Evolutionary conservation across 2,113 vertebrate species (phyloP), one percentile per base, ranked within the genome.

Genomic region (Thalassarche chlororhynchos): DNA sequence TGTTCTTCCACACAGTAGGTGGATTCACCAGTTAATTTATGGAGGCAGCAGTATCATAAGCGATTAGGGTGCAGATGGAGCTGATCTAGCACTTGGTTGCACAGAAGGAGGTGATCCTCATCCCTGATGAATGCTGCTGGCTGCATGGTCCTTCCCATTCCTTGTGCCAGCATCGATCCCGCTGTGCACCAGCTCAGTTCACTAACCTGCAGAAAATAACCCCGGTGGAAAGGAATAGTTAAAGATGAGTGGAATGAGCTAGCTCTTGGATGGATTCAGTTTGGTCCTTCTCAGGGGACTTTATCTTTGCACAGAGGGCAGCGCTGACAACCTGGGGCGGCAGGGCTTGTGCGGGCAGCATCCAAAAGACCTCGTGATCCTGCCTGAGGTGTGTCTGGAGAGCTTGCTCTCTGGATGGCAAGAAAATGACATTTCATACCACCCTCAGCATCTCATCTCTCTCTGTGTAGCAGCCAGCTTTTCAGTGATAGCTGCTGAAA

Each of bases 321-420:
- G 62, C 75, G 16, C 57, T 68, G 54, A 24, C 29, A 20, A 6
- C 34, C 47, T 51, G 34, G 23, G 38, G 12, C 21, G 12, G 49
- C 40, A 11, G 28, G 21, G 14, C 62, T 72, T 3, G 1, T 44
- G 12, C 0, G 0, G 47, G n/a, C 51, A 70, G 34, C 2, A 0
- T 87, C 60, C 24, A 10, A 0, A 86, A 80, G 17, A 70, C 24
- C 6, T 87, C 2, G 1, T 9, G 4, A 7, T 85, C 20, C n/a
- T 91, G 21, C n/a, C 29, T 68, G 40, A 23, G 6, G 9, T 55
- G 80, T 60, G 8, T 55, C 47, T 68, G 46, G 42, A 65, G 60
- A 81, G 29, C 38, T 91, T 75, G 6, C 18, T 71, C 18, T 71
- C 49, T 57, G 54, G 10, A 5, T 65, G 36, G 25, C 34, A 57